Evolutionary conservation across 2,113 vertebrate genomes (phyloP).

Genomic region (Psittacara wagleri): DNA sequence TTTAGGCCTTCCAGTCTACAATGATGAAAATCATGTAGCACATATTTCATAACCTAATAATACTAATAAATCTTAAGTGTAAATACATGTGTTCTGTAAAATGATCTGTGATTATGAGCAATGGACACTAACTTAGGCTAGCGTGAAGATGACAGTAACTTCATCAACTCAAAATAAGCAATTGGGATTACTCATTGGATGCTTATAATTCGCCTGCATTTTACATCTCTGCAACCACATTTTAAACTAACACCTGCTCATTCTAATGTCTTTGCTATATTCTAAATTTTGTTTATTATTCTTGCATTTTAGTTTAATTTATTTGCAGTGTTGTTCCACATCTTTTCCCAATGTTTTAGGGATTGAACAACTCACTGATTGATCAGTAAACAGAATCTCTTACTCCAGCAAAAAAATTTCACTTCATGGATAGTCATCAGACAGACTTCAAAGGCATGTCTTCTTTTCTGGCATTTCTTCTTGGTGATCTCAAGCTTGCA

Average conservation of each 20-base stretch:
- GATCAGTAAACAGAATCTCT: neutral
- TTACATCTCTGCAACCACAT: neutral
- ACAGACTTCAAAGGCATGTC: neutral
- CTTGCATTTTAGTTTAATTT: neutral
- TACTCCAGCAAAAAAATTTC: neutral
- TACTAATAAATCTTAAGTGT: neutral
- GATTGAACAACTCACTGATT: neutral
- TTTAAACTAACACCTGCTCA: neutral
- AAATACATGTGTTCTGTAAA: neutral
- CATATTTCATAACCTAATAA: neutral
- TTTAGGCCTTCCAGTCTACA: neutral
- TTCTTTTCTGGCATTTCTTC: neutral
- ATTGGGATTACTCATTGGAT: neutral
- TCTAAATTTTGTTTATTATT: neutral
- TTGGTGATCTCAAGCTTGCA: neutral
- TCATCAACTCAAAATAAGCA: neutral
- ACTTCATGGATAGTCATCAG: neutral
- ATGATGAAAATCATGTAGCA: neutral
- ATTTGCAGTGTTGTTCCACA: neutral
- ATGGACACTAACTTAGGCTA: neutral
- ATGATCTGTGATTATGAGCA: neutral
- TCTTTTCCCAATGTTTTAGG: neutral
- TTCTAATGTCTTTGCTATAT: neutral
- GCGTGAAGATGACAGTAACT: neutral
- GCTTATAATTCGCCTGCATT: neutral